Base-by-base conservation (phyloP, 2,797 vertebrate genomes). In the Delichon dasypus region DNA sequence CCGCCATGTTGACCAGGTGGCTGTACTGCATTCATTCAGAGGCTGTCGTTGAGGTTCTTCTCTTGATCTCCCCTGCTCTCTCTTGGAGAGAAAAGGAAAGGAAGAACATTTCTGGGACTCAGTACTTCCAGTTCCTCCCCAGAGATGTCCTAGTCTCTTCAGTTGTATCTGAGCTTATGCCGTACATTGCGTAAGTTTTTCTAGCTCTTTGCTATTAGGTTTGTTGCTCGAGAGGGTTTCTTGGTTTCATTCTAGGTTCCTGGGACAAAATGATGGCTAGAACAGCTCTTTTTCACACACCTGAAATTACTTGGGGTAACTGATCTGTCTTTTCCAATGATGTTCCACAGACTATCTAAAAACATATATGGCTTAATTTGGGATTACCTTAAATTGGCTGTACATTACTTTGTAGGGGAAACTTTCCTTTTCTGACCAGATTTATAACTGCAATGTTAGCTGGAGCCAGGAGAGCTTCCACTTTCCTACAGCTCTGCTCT, bases 1-100 rank as follows among this genome's bases (percentile, higher is more conserved):
- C 34, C 1, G 0, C 72, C 62, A 13, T 0, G 0, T 22, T 65
- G 70, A 44, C 66, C 23, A 38, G 40, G 17, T 10, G 4, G 42
- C 19, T 50, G 32, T 54, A 32, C 13, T 81, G 66, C 45, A 12
- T 78, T 68, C 27, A n/a, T 32, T 73, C 34, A 50, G 45, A 51
- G 25, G 22, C 19, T 68, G 36, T 7, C 45, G 9, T 7, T 81
- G 45, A 45, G 42, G 54, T 68, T 64, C 40, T 45, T 82, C 45
- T 44, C 1, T 48, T 60, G 40, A 13, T 50, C 55, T 68, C 19
- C 27, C 11, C 12, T 68, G 13, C 32, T 88, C 25, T 54, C 10
- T 64, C 40, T 77, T 50, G 45, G 32, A 45, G 40, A 73, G 29
- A 55, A 85, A 40, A 77, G 32, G 57, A 58, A 83, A 79, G 40